Evolutionary conservation across 2,888 invertebrate species (phyloP).

Genomic region (Sarcophaga caerulescens): DNA sequence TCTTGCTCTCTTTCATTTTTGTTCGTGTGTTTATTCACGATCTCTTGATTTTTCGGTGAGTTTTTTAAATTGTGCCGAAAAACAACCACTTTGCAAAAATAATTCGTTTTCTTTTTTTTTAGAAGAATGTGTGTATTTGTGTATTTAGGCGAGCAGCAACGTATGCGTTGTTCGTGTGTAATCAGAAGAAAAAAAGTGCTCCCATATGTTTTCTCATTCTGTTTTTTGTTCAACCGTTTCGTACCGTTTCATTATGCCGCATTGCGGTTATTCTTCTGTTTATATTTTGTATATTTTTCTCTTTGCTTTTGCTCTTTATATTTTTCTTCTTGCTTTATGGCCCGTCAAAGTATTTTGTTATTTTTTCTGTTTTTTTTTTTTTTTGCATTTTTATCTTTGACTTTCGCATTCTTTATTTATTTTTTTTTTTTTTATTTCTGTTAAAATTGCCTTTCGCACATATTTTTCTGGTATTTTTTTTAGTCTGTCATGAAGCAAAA

Average conservation of each 20-base stretch:
- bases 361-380: conserved; percentile 34
- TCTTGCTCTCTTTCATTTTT: background rate
- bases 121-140: background rate
- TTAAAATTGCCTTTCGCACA: background rate
- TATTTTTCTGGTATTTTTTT: background rate
- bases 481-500: conserved; percentile 38
- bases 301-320: conserved; percentile 33
- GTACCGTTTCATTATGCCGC: conserved; percentile 80
- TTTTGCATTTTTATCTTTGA: conserved; percentile 46
- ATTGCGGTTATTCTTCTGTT: conserved; percentile 81
- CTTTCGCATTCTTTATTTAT: conserved; percentile 35
- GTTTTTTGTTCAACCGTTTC: conserved; percentile 76
- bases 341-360: background rate
- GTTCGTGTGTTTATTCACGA: background rate
- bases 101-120: background rate
- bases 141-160: conserved; percentile 1
- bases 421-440: background rate
- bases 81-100: conserved; percentile 66
- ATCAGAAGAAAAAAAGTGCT: conserved; percentile 34
- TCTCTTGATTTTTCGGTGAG: background rate
- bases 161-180: background rate
- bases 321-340: conserved; percentile 27
- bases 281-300: conserved; percentile 69
- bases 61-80: conserved; percentile 26
- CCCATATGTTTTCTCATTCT: conserved; percentile 61